Evolutionary conservation across 2,888 invertebrate species (phyloP).

Genomic region (Dendrolimus houi): DNA sequence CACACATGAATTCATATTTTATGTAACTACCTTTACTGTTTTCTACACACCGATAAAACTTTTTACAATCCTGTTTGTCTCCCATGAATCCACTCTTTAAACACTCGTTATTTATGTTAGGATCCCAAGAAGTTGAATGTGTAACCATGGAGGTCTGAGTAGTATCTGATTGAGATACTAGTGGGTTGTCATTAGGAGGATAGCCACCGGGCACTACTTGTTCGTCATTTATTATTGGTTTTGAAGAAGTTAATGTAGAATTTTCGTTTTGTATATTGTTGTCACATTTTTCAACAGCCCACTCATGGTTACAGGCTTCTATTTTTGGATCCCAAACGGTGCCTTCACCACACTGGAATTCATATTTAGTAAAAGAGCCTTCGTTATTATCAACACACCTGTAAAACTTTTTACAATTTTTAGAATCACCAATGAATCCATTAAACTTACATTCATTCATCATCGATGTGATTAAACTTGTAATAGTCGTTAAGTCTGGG

Average conservation of each 20-base stretch:
- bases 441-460: background rate
- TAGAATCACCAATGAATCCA: conserved; percentile 72
- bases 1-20: conserved; percentile 80
- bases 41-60: conserved; percentile 81
- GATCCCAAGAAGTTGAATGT: too few species aligned
- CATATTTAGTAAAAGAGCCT: background rate
- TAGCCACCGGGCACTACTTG: too few species aligned
- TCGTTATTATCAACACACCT: background rate
- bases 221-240: too few species aligned
- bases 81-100: conserved; percentile 69
- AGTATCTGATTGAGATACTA: too few species aligned
- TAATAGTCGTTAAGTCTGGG: background rate
- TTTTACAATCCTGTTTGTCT: conserved; percentile 75
- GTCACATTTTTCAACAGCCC: conserved; percentile 20
- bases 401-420: conserved; percentile 69
- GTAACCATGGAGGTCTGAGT: too few species aligned
- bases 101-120: background rate
- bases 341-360: background rate
- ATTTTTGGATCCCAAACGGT: conserved; percentile 21
- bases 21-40: conserved; percentile 76
- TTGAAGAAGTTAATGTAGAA: too few species aligned
- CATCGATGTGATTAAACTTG: background rate
- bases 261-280: too few species aligned
- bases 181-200: too few species aligned
- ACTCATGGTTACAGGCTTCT: conserved; percentile 24